phyloP scores from a whole-genome alignment of 1,140 invertebrate genomes.

The Drosophila serrata region DNA sequence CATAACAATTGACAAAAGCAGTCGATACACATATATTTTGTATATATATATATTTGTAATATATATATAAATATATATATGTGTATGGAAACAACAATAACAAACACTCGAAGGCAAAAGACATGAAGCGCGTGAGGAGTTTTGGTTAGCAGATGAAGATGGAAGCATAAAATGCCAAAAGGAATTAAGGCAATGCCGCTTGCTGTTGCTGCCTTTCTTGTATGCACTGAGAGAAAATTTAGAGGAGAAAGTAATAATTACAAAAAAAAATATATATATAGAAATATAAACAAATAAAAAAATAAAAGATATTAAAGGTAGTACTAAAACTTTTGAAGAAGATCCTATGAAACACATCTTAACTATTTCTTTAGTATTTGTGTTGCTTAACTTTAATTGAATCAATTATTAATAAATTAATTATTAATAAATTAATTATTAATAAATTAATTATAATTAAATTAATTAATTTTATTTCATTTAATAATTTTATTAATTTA shows the following conservation, averaged over 20 bases:
- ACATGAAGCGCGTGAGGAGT: slow-evolving; percentile 29
- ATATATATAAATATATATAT: slow-evolving; percentile 6
- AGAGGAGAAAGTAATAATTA: too few species aligned
- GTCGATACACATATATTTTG: slow-evolving; percentile 55
- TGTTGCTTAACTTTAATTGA: too few species aligned
- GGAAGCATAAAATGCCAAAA: slow-evolving; percentile 78
- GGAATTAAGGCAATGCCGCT: slow-evolving; percentile 67
- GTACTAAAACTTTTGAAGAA: too few species aligned
- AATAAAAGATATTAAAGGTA: neutral
- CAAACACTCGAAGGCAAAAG: slow-evolving; percentile 79
- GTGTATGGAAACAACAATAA: slow-evolving; percentile 57
- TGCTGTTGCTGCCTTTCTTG: slow-evolving; percentile 5
- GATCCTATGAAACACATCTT: too few species aligned
- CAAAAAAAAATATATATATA: too few species aligned
- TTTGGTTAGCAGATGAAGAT: slow-evolving; percentile 25
- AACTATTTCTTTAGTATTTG: too few species aligned
- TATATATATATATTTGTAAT: slow-evolving; percentile 12
- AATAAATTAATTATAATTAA: too few species aligned
- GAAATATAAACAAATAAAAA: too few species aligned
- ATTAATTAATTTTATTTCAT: too few species aligned
- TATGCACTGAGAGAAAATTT: neutral
- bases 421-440: too few species aligned
- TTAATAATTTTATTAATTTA: too few species aligned
- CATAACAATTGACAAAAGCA: slow-evolving; percentile 78
- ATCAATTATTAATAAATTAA: too few species aligned